Conservation (phyloP, 2,888 invertebrate genomes). For the Ormia ochracea region DNA sequence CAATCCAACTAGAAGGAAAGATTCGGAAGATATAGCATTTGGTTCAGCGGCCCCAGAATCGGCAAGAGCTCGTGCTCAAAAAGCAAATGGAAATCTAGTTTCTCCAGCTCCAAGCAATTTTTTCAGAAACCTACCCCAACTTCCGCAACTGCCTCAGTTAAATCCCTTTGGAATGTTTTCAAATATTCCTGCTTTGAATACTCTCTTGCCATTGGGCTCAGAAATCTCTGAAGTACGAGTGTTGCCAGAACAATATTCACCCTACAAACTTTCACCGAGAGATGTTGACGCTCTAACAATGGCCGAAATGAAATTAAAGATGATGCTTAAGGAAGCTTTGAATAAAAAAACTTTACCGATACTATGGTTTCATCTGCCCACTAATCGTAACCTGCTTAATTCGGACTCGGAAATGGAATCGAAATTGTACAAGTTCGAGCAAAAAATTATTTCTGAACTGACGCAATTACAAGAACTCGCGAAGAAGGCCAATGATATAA, state of each 20-base stretch:
- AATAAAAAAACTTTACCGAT: constrained; percentile 66
- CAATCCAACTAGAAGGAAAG: not conserved
- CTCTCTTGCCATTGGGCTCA: constrained; percentile 56
- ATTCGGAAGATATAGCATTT: not conserved
- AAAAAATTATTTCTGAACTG: constrained; percentile 69
- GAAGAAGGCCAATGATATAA: constrained; percentile 69
- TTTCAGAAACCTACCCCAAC: constrained; percentile 25
- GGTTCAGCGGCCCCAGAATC: not conserved
- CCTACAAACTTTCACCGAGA: constrained; percentile 45
- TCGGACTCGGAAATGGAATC: constrained; percentile 66
- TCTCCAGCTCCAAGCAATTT: not conserved
- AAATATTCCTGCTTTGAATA: not conserved
- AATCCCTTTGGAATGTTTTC: constrained; percentile 1
- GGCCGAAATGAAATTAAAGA: constrained; percentile 65
- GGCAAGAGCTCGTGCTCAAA: not conserved
- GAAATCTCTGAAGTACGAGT: constrained; percentile 71
- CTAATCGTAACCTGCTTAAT: not conserved
- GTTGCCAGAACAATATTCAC: constrained; percentile 63
- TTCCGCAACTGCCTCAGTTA: not conserved
- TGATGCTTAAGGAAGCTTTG: constrained; percentile 62
- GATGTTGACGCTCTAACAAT: constrained; percentile 44
- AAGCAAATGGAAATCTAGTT: not conserved
- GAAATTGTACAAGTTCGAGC: constrained; percentile 68
- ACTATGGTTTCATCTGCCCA: constrained; percentile 71
- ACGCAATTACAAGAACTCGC: constrained; percentile 70